These are phyloP conservation scores for Morus bassanus DNA, from an alignment of 2,797 vertebrate species.

Conservation along the genomic window DNA sequence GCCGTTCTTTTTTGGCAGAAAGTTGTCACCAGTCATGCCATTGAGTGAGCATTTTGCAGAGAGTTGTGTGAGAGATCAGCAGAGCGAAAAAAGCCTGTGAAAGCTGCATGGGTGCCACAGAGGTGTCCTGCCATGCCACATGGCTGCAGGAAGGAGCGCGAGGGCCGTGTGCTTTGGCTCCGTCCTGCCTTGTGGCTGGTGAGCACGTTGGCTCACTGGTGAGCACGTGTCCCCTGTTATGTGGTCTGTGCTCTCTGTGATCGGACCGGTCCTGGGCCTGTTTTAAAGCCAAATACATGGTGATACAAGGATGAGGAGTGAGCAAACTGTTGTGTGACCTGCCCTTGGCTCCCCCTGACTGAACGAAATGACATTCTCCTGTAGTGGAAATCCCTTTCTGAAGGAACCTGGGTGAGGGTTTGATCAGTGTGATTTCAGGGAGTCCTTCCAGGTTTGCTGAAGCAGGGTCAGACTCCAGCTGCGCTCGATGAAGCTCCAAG, in stretches of 20 bases:
- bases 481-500: background rate
- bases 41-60: background rate
- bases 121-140: fast-evolving
- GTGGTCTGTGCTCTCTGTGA: background rate
- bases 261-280: fast-evolving
- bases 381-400: background rate
- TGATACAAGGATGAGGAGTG: background rate
- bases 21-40: background rate
- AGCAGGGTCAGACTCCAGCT: background rate
- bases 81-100: background rate
- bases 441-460: background rate
- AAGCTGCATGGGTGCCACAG: fast-evolving
- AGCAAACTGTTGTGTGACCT: background rate
- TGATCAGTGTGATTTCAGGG: background rate
- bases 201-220: background rate
- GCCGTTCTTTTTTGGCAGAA: background rate
- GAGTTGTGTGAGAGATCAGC: background rate
- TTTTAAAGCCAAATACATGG: background rate
- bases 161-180: background rate
- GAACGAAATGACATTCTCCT: background rate
- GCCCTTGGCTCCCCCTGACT: fast-evolving
- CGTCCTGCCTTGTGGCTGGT: fast-evolving
- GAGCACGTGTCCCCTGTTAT: fast-evolving
- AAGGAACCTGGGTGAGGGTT: background rate
- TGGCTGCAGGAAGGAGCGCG: background rate